Evolutionary conservation across 2,113 vertebrate genomes (phyloP).

Genomic region (Boleophthalmus pectinirostris): DNA sequence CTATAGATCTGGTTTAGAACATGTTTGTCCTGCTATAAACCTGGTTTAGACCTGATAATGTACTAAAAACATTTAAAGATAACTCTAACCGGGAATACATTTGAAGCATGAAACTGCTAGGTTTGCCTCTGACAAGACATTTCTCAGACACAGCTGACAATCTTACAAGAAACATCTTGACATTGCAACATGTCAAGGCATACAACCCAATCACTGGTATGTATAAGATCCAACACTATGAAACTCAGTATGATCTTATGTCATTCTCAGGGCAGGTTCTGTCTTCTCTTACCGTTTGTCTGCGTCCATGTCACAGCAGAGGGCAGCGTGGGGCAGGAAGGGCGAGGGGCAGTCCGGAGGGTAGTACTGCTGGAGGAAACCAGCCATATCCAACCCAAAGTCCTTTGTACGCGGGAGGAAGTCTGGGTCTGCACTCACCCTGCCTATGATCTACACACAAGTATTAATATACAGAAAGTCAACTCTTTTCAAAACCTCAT

Average conservation of each 20-base stretch:
- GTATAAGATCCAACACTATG: not conserved
- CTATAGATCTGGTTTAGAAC: too few relatives aligned
- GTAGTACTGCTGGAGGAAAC: conserved; percentile 88
- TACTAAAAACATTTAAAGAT: too few relatives aligned
- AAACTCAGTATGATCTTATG: not conserved
- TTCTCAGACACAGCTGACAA: not conserved
- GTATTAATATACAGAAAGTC: not conserved
- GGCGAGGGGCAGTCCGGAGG: conserved; percentile 84
- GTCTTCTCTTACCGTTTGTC: conserved; percentile 83
- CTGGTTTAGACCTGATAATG: not conserved
- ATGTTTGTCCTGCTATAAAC: not conserved
- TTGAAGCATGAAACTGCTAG: too few relatives aligned
- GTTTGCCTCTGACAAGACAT: not conserved
- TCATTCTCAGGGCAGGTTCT: not conserved
- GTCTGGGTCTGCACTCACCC: conserved; percentile 94
- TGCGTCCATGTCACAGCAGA: conserved; percentile 91
- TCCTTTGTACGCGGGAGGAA: conserved; percentile 90
- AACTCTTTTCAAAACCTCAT: not conserved
- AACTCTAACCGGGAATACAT: too few relatives aligned
- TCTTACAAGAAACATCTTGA: not conserved
- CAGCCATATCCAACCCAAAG: conserved; percentile 87
- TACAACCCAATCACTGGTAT: not conserved
- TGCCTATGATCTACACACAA: conserved; percentile 86
- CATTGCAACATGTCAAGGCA: not conserved
- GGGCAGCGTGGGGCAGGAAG: conserved; percentile 89